Base-by-base conservation (phyloP, 2,797 vertebrate genomes). In the Neostethus bicornis region DNA sequence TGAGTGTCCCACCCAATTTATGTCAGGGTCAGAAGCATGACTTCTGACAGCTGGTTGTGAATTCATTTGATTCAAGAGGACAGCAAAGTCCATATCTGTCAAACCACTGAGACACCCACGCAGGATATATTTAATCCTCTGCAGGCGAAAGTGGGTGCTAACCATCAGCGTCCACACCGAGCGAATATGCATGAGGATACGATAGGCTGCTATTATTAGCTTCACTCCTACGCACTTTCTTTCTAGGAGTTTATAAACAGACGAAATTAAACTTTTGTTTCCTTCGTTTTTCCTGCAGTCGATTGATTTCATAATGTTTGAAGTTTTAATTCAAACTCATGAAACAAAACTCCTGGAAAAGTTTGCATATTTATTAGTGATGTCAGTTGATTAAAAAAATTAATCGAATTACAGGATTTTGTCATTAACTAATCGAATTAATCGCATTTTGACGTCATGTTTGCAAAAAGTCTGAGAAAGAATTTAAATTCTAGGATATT, bases 1-100 rank as follows among this genome's bases (percentile, higher is more conserved):
- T 50, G 46, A 23, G 13, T 67, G 79, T 75, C 67, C 31, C 24
- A 56, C 8, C 3, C 20, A 61, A 81, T 87, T 61, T 61, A 17
- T 50, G 59, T 79, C 70, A 54, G 31, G 45, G 52, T 45, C 55
- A 43, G 54, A 37, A 71, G 38, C 52, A 79, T 60, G 62, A 56
- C 62, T 75, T 73, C 35, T 75, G 85, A 85, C 80, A 85, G 73
- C 73, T 53, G 75, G 73, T 79, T 51, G 67, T 70, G 61, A 72
- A 51, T 74, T 62, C 64, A 37, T 66, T 34, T 91, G 83, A 92
- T 87, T 73, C 23, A 73, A 85, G 47, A 68, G 59, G 89, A 91
- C 88, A 88, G 81, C 71, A 62, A 52, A 25, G 61, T 79, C 83
- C 71, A 75, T 85, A 84, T 85, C 66, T 48, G 57, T 74, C 66